These are phyloP conservation scores for Anorthoa munda DNA, from an alignment of 2,888 invertebrate genomes.

Conservation along the genomic window DNA sequence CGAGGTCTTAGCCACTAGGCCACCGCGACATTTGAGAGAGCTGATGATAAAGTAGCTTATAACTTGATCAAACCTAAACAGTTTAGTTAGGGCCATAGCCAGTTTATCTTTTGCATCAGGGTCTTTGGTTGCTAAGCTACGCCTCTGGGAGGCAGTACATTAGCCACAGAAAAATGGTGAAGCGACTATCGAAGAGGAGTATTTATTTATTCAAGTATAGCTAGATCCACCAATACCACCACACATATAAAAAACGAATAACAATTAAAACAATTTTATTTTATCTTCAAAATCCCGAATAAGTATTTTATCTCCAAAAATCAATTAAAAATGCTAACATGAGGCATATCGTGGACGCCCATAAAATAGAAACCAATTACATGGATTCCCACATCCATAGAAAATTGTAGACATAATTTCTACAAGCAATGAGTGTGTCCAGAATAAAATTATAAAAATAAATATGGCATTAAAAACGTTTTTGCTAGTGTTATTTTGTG, in stretches of 20 bases:
- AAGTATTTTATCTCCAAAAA: slow-evolving; percentile 38
- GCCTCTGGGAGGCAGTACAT: too few species aligned
- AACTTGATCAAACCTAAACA: too few species aligned
- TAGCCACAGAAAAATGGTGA: too few species aligned
- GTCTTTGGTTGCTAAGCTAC: too few species aligned
- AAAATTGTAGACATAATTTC: slow-evolving; percentile 25
- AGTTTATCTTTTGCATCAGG: too few species aligned
- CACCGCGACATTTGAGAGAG: too few species aligned
- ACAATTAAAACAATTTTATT: neutral
- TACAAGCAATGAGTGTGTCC: neutral
- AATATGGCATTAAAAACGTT: slow-evolving; percentile 34
- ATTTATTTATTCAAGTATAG: too few species aligned
- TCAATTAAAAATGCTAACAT: slow-evolving; percentile 50
- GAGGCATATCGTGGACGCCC: neutral
- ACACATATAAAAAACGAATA: neutral
- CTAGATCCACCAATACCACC: too few species aligned
- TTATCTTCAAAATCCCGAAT: neutral
- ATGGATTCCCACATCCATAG: slow-evolving; percentile 14
- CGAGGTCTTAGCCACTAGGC: too few species aligned
- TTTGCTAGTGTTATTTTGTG: slow-evolving; percentile 42
- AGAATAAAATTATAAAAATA: slow-evolving; percentile 15
- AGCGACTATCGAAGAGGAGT: too few species aligned
- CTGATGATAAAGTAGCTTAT: too few species aligned
- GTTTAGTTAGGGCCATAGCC: too few species aligned
- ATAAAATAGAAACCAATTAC: slow-evolving; percentile 58